Percentiles rank a stretch among this genome's conserved stretches.
phyloP scores from a whole-genome alignment of 2,797 vertebrate species.

The Poeciliopsis turneri region DNA sequence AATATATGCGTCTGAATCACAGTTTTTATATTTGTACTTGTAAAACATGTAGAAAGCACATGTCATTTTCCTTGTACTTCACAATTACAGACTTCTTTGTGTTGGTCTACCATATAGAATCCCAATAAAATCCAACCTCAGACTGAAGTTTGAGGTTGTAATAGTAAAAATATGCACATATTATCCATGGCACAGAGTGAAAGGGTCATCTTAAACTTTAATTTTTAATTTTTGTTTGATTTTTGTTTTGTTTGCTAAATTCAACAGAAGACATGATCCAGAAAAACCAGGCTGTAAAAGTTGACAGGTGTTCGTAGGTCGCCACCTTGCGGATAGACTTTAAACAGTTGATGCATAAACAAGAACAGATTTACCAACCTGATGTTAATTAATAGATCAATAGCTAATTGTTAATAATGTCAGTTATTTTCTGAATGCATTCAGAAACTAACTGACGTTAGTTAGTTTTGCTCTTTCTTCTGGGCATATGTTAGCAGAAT shows the following conservation, averaged over 20 bases:
- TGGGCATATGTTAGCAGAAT: not conserved
- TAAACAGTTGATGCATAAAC: not conserved
- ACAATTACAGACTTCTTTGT: not conserved
- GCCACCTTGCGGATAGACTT: conserved; percentile 67
- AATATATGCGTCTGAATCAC: not conserved
- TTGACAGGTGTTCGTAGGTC: conserved; percentile 23
- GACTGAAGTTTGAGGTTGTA: not conserved
- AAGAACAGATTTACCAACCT: not conserved
- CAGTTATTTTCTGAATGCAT: not conserved
- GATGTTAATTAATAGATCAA: not conserved
- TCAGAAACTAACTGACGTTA: too few species aligned
- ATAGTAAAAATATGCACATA: not conserved
- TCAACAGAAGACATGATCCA: not conserved
- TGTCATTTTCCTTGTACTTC: not conserved
- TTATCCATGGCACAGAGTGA: not conserved
- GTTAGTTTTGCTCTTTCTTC: not conserved
- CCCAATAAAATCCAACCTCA: not conserved
- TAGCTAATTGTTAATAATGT: not conserved
- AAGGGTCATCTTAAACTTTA: not conserved
- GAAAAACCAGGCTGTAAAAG: not conserved
- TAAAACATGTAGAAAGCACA: not conserved
- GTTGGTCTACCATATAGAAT: not conserved
- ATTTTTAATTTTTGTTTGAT: not conserved
- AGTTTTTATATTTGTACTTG: not conserved
- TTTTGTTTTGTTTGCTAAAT: not conserved